A percentile compares a stretch with the other conserved stretches of the same genome.
Evolutionary conservation across 2,113 vertebrate genomes (phyloP).

Genomic region (Mustela nigripes): DNA sequence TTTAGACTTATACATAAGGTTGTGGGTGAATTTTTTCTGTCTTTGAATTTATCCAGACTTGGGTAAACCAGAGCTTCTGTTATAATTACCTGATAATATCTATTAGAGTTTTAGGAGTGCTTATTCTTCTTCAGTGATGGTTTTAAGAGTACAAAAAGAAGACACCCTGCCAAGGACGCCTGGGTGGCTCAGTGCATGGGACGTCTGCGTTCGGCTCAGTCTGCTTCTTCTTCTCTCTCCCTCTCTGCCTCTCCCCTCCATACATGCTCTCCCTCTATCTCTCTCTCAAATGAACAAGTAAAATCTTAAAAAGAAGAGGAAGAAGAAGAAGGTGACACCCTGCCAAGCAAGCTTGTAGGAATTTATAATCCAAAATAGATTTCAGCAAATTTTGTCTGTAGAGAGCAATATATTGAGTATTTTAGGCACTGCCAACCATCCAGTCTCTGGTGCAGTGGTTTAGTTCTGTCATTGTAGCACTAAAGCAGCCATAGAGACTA

Average conservation of each 20-base stretch:
- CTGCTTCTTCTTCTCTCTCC: too few relatives aligned
- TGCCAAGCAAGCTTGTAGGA: neutral
- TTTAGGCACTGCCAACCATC: neutral
- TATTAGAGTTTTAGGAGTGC: constrained; percentile 12
- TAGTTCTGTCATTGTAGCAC: neutral
- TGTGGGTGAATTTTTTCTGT: neutral
- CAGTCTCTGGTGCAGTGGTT: neutral
- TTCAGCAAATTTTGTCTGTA: neutral
- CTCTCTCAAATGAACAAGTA: neutral
- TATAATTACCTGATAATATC: neutral
- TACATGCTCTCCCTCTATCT: too few relatives aligned
- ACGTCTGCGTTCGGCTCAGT: too few relatives aligned
- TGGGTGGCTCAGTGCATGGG: too few relatives aligned
- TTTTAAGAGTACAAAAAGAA: neutral
- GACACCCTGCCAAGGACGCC: neutral
- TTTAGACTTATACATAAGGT: neutral
- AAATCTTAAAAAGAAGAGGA: neutral
- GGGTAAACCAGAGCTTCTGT: neutral
- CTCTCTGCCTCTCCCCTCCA: too few relatives aligned
- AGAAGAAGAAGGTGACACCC: neutral
- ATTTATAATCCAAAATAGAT: neutral
- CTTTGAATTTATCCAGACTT: constrained; percentile 39
- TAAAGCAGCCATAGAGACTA: neutral
- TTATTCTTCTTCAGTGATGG: neutral
- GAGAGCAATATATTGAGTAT: neutral